Conservation (phyloP, 2,888 invertebrate species). For the Apoda limacodes region DNA sequence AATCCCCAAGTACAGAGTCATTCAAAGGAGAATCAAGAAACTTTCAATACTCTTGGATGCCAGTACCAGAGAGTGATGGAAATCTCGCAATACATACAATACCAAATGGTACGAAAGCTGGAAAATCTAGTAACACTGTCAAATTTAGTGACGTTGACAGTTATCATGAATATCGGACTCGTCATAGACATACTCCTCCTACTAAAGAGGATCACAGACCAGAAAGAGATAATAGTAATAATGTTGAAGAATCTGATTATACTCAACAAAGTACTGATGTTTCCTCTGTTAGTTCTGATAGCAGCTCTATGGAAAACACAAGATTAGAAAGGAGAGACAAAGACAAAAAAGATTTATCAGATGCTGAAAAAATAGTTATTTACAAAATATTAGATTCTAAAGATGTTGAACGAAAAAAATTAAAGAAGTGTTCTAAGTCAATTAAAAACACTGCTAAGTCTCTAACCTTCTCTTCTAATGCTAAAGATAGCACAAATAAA, state of each 20-base stretch:
- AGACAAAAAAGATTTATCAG: slow-evolving; percentile 26
- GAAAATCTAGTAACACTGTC: slow-evolving; percentile 39
- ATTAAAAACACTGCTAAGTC: slow-evolving; percentile 33
- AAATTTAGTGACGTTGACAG: slow-evolving; percentile 52
- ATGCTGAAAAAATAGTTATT: slow-evolving; percentile 52
- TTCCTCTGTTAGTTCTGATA: slow-evolving; percentile 32
- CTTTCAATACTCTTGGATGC: slow-evolving; percentile 60
- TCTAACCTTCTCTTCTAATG: slow-evolving; percentile 24
- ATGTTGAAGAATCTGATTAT: slow-evolving; percentile 30
- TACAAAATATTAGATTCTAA: slow-evolving; percentile 50
- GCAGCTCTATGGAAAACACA: slow-evolving; percentile 36
- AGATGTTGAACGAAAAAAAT: slow-evolving; percentile 25
- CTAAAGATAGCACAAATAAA: slow-evolving; percentile 13
- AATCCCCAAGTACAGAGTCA: slow-evolving; percentile 26
- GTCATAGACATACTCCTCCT: slow-evolving; percentile 59
- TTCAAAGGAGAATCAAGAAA: slow-evolving; percentile 27
- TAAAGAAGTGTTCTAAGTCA: slow-evolving; percentile 26
- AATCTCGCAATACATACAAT: slow-evolving; percentile 50
- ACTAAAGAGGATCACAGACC: slow-evolving; percentile 39
- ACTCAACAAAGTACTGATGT: slow-evolving; percentile 27
- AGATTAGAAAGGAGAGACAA: slow-evolving; percentile 18
- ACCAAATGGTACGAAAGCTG: slow-evolving; percentile 34
- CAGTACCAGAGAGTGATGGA: slow-evolving; percentile 52
- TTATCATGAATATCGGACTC: slow-evolving; percentile 57
- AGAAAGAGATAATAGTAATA: slow-evolving; percentile 22